Conservation (phyloP, 2,888 invertebrate species). For the Leucoptera coffeella region DNA sequence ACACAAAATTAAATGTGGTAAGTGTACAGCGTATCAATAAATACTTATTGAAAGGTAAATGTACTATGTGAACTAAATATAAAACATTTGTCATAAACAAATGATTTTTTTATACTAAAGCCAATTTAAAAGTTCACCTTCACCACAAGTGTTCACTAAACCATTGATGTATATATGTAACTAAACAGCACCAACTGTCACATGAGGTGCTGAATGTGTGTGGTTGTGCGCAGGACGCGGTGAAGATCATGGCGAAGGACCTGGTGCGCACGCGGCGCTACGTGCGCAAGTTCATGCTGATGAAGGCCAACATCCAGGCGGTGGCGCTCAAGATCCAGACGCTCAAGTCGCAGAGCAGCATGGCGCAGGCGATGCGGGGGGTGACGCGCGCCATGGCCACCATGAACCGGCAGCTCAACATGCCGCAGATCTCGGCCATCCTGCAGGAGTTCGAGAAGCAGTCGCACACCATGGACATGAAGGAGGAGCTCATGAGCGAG, state of each 20-base stretch:
- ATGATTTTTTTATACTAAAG: too few species aligned
- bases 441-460: slow-evolving; percentile 94
- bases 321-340: slow-evolving; percentile 97
- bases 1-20: too few species aligned
- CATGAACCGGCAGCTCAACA: slow-evolving; percentile 95
- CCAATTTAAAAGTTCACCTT: too few species aligned
- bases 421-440: slow-evolving; percentile 98
- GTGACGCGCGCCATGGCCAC: slow-evolving; percentile 97
- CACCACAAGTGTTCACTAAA: too few species aligned
- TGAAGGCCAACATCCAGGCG: slow-evolving; percentile 99
- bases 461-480: slow-evolving; percentile 99
- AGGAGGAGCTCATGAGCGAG: slow-evolving; percentile 99
- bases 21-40: too few species aligned
- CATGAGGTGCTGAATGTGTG: too few species aligned
- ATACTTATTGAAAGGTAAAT: too few species aligned
- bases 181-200: too few species aligned
- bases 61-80: too few species aligned
- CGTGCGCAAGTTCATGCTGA: slow-evolving; percentile 96
- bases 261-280: slow-evolving; percentile 92
- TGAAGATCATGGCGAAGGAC: slow-evolving; percentile 99
- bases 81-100: too few species aligned
- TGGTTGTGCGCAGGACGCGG: slow-evolving; percentile 93
- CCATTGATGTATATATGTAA: too few species aligned
- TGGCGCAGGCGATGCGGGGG: slow-evolving; percentile 99
- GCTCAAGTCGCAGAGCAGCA: slow-evolving; percentile 94